A percentile compares a stretch with the other conserved stretches of the same genome.
phyloP scores from a whole-genome alignment of 2,888 invertebrate genomes.

The Notodonta ziczac region DNA sequence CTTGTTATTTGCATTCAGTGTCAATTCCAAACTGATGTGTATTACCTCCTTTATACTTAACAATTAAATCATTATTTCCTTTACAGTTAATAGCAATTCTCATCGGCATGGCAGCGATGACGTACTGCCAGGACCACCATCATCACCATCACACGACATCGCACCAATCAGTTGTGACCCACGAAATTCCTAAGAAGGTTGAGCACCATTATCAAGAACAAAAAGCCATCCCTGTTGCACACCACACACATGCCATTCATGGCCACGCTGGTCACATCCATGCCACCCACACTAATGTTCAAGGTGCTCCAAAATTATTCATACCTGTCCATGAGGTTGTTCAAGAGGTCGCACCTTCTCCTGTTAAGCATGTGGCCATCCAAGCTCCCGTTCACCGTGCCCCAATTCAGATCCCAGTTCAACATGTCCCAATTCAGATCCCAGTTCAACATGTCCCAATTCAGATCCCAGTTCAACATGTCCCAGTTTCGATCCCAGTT shows the following conservation, averaged over 20 bases:
- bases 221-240: constrained; percentile 11
- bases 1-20: too few species aligned
- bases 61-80: background rate
- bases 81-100: constrained; percentile 45
- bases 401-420: constrained; percentile 5
- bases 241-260: constrained; percentile 23
- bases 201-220: constrained; percentile 26
- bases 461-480: constrained; percentile 15
- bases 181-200: constrained; percentile 51
- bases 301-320: constrained; percentile 38
- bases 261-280: constrained; percentile 35
- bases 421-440: background rate
- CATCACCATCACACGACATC: constrained; percentile 41
- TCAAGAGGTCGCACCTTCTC: constrained; percentile 35
- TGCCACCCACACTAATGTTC: constrained; percentile 12
- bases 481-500: constrained; percentile 6
- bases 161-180: constrained; percentile 52
- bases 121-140: constrained; percentile 51
- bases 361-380: constrained; percentile 37
- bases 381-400: constrained; percentile 20
- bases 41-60: too few species aligned
- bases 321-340: constrained; percentile 40
- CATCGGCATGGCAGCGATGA: constrained; percentile 39
- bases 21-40: too few species aligned
- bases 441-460: constrained; percentile 18